phyloP scores from a whole-genome alignment of 2,888 invertebrate species.

The Imbricaverruca yamaguchii region DNA sequence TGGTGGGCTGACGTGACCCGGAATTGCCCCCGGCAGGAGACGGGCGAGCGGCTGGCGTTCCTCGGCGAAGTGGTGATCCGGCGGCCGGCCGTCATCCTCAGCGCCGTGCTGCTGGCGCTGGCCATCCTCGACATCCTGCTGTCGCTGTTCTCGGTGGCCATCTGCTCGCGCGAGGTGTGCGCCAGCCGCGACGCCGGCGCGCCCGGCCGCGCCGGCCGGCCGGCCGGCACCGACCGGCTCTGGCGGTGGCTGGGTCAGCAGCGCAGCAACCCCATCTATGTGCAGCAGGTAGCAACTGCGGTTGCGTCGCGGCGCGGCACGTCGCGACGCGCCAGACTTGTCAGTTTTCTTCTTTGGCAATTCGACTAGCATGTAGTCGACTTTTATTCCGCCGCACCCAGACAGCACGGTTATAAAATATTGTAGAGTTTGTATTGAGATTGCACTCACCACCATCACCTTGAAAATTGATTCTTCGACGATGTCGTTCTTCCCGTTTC shows the following conservation, averaged over 20 bases:
- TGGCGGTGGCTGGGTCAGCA: constrained; percentile 36
- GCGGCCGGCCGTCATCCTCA: constrained; percentile 39
- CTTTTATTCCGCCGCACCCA: too few species aligned
- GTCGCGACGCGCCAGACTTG: too few species aligned
- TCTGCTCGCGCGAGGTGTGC: constrained; percentile 34
- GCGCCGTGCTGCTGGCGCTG: constrained; percentile 41
- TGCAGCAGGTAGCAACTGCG: not conserved
- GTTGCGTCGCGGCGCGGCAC: too few species aligned
- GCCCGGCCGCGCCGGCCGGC: constrained; percentile 34
- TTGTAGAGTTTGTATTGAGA: too few species aligned
- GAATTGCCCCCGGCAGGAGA: constrained; percentile 27
- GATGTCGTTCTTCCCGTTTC: too few species aligned
- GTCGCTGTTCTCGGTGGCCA: constrained; percentile 34
- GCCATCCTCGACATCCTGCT: constrained; percentile 37
- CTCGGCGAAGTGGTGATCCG: constrained; percentile 34
- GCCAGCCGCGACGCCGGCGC: constrained; percentile 24
- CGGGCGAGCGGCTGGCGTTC: constrained; percentile 34
- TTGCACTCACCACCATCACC: too few species aligned
- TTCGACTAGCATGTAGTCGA: too few species aligned
- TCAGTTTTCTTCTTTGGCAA: too few species aligned
- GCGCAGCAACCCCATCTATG: constrained; percentile 23
- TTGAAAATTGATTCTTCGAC: too few species aligned
- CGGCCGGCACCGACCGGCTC: constrained; percentile 33
- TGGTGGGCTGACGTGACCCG: too few species aligned
- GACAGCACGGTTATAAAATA: too few species aligned